phyloP scores from a whole-genome alignment of 2,113 vertebrate species.

The Procavia capensis region DNA sequence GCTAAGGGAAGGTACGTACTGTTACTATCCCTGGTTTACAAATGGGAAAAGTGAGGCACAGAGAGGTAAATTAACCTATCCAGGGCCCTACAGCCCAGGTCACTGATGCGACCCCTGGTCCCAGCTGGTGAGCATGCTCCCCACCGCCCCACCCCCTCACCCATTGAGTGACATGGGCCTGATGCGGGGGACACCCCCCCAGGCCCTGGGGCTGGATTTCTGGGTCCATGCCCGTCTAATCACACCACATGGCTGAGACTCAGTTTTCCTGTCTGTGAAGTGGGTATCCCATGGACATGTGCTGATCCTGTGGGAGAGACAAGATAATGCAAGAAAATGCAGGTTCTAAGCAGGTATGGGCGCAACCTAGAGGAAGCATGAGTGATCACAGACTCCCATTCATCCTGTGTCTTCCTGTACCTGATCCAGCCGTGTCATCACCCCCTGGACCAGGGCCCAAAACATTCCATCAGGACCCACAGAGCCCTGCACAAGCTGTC shows the following conservation, averaged over 20 bases:
- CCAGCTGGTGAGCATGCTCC: neutral
- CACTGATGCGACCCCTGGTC: neutral
- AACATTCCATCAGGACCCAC: neutral
- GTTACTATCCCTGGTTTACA: no score
- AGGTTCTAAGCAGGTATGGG: no score
- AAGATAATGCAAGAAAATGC: neutral
- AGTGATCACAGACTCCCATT: neutral
- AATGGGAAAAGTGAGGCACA: no score
- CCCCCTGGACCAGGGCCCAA: neutral
- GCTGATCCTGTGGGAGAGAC: neutral
- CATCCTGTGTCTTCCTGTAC: neutral
- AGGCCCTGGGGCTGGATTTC: no score
- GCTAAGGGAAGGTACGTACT: neutral
- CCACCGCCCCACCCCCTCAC: neutral
- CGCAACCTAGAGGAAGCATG: neutral
- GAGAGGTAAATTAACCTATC: no score
- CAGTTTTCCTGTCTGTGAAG: neutral
- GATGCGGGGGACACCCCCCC: no score
- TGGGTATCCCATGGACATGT: neutral
- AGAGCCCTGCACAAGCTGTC: no score
- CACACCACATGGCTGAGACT: neutral
- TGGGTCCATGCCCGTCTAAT: neutral
- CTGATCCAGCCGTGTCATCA: neutral
- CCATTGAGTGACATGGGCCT: no score
- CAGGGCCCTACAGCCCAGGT: no score